Evolutionary conservation across 2,113 vertebrate genomes (phyloP), one percentile per base, ranked within the genome.

Genomic region (Hydrochoerus hydrochaeris): DNA sequence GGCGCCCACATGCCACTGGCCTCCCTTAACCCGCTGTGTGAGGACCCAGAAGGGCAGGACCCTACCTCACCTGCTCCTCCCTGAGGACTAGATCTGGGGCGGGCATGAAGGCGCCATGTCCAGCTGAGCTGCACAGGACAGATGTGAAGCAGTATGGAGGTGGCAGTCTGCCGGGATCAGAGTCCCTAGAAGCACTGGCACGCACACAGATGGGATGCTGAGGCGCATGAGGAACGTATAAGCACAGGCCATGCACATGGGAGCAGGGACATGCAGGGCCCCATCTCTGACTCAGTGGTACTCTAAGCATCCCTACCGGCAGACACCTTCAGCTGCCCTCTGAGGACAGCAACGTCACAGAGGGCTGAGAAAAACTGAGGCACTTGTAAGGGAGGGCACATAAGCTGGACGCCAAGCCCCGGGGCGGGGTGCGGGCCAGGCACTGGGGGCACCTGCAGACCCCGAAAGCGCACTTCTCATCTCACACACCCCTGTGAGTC

Each of bases 101-200:
- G 14, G 12, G 32, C 16, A 58, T 24, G 17, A 17, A 7, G 52
- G 35, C 0, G 0, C 63, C 10, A 0, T 0, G 10, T 54, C 81
- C 58, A 63, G 38, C 65, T 12, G 89, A 96, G 88, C 22, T 54
- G 16, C 20, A 19, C 0, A 0, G 46, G 81, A 60, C 85, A 46
- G 67, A 30, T 4, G 20, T 5, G 20, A 69, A 35, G 22, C 62
- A 52, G 28, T 35, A 26, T 12, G 20, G 71, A 84, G 32, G 63
- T 8, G 78, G n/a, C 73, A 20, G 84, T 62, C 44, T 49, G 26
- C 58, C 13, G 49, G 67, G 41, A 69, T 41, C 78, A 12, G 49
- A 81, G 62, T 30, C 82, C 17, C 44, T 58, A 71, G 75, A 52
- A 16, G 62, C 69, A 67, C 1, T 0, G 88, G 54, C 17, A 22